Base-by-base conservation (phyloP, 23 tunicate genomes). In the Halocynthia aurantium region DNA sequence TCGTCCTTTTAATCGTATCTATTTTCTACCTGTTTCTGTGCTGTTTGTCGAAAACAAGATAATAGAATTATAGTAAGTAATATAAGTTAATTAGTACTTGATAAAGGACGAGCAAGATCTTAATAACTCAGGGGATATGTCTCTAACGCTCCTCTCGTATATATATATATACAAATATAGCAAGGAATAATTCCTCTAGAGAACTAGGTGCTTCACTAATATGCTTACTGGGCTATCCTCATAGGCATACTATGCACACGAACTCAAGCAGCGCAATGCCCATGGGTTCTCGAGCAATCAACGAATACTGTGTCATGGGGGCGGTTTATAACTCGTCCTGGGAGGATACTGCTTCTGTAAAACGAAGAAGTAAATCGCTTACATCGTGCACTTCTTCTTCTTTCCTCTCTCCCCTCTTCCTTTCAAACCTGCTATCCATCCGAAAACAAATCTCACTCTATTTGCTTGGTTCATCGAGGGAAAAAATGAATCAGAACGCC, bases 291-390 rank as follows among this genome's bases (percentile, higher is more conserved):
- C 50, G 50, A 52, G 21, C 55, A 74, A 74, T 51, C 78, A 74
- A 53, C 56, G 40, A 53, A 44, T 53, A 10, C 22, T 74, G 64
- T 64, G 78, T 64, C 55, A 8, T 74, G 78, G 78, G 78, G 78
- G 64, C 56, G 19, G 78, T 64, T 74, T 74, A 74, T 74, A 74
- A 54, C 64, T 74, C 78, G 64, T 74, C 78, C 78, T 74, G 22
- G 50, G 78, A 74, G 78, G 78, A 74, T 74, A 74, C 62, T 4
- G 62, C 31, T 10, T 22, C 17, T 17, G 78, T 54, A 52, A 74
- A 19, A 54, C 56, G 56, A 74, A 74, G 78, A 74, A 53, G 56
- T 2, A 51, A 54, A 44, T 44, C 70, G 19, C 70, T 65, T 65
- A 49, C 70, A 65, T 65, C 70, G 56, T 64, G 22, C 56, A 20